These are phyloP conservation scores for Carpatolechia fugitivella DNA, from an alignment of 2,888 invertebrate genomes.

Conservation along the genomic window DNA sequence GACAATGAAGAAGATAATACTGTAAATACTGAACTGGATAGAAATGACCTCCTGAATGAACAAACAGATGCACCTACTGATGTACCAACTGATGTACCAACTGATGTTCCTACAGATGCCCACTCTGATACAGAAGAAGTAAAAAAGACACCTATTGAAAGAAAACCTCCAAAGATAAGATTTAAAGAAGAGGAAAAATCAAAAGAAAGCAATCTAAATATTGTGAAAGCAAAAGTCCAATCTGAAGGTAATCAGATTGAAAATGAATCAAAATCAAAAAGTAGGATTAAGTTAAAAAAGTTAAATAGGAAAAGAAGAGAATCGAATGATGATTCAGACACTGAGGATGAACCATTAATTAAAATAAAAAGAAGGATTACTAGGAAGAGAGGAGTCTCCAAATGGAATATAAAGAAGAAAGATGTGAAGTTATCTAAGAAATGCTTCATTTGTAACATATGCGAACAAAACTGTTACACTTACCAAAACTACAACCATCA, in stretches of 20 bases:
- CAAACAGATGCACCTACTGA: slow-evolving; percentile 1
- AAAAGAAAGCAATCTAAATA: background rate
- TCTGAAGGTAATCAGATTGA: slow-evolving; percentile 37
- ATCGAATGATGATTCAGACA: background rate
- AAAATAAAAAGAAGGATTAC: slow-evolving; percentile 2
- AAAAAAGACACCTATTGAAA: background rate
- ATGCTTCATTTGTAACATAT: slow-evolving; percentile 49
- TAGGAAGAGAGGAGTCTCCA: background rate
- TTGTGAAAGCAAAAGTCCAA: slow-evolving; percentile 21
- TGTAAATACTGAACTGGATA: background rate
- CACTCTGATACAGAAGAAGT: background rate
- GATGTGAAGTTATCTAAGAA: slow-evolving; percentile 17
- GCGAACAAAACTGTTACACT: slow-evolving; percentile 62
- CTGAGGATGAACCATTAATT: slow-evolving; percentile 4
- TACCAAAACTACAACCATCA: slow-evolving; percentile 64
- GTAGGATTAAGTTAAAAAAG: slow-evolving; percentile 19
- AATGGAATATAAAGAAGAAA: background rate
- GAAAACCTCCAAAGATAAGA: slow-evolving; percentile 15
- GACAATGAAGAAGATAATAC: background rate
- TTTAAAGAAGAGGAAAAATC: slow-evolving; percentile 19
- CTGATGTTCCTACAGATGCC: background rate
- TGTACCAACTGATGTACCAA: background rate
- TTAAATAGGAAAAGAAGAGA: background rate
- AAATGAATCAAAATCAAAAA: slow-evolving; percentile 19
- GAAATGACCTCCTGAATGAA: background rate